Evolutionary conservation across 2,888 invertebrate genomes (phyloP).

Genomic region (Alloplasta piceator): DNA sequence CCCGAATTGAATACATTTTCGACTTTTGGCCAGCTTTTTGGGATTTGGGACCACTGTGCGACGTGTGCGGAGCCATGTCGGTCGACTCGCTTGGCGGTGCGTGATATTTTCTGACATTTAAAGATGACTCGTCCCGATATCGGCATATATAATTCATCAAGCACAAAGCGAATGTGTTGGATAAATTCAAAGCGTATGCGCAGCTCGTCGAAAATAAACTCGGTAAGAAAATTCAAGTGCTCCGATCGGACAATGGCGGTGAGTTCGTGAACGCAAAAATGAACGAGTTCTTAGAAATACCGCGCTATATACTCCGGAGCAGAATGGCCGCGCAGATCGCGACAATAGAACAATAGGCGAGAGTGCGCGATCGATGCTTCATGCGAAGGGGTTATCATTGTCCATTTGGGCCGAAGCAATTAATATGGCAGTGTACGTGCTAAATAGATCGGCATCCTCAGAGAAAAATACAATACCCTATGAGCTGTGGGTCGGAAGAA

Average conservation of each 20-base stretch:
- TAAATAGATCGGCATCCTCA: constrained; percentile 24
- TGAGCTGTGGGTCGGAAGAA: constrained; percentile 65
- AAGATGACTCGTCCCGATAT: constrained; percentile 61
- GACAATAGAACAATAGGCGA: constrained; percentile 70
- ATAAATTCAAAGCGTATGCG: constrained; percentile 48
- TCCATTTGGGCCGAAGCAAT: constrained; percentile 72
- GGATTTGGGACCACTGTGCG: too few relatives aligned
- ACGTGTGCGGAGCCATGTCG: constrained; percentile 61
- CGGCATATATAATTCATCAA: constrained; percentile 54
- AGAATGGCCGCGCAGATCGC: constrained; percentile 72
- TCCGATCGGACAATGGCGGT: constrained; percentile 26
- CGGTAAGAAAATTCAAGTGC: too few relatives aligned
- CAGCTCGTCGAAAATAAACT: constrained; percentile 46
- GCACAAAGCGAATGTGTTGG: constrained; percentile 58
- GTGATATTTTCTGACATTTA: constrained; percentile 61
- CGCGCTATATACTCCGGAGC: constrained; percentile 70
- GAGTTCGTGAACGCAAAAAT: constrained; percentile 28
- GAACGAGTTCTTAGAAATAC: constrained; percentile 56
- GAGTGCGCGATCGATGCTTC: too few relatives aligned
- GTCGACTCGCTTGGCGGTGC: constrained; percentile 47
- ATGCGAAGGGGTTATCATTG: constrained; percentile 42
- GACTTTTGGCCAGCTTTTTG: too few relatives aligned
- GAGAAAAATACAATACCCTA: constrained; percentile 54
- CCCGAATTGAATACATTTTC: too few relatives aligned
- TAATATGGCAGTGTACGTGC: constrained; percentile 60